Evolutionary conservation across 2,113 vertebrate species (phyloP).

Genomic region (Mustelus asterias): DNA sequence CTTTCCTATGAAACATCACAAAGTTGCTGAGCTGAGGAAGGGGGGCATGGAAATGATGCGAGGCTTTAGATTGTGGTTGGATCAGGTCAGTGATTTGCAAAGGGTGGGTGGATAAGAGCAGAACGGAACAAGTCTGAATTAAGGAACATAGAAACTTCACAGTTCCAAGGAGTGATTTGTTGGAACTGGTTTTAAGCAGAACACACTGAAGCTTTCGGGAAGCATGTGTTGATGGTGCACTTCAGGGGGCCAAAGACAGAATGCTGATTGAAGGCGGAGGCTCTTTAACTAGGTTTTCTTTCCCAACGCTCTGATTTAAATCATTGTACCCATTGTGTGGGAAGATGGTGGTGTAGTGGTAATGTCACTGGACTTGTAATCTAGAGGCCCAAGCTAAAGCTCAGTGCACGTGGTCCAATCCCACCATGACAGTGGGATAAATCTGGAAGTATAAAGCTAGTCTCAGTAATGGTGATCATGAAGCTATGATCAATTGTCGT

Average conservation of each 20-base stretch:
- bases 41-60: not conserved
- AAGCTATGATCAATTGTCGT: no score
- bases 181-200: slow-evolving; percentile 20
- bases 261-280: not conserved
- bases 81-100: not conserved
- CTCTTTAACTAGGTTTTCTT: not conserved
- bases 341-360: no score
- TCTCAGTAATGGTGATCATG: no score
- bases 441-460: no score
- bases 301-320: not conserved
- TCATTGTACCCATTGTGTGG: not conserved
- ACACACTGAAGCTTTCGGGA: not conserved
- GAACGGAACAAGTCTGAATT: not conserved
- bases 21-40: no score
- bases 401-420: no score
- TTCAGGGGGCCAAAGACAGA: no score
- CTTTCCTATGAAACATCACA: not conserved
- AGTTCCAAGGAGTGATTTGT: not conserved
- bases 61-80: not conserved
- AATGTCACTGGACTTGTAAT: no score
- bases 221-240: not conserved
- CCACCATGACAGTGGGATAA: no score
- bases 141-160: not conserved
- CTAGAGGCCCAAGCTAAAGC: no score
- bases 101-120: not conserved